Evolutionary conservation across 2,113 vertebrate species (phyloP).

Genomic region (Phyllostomus discolor): DNA sequence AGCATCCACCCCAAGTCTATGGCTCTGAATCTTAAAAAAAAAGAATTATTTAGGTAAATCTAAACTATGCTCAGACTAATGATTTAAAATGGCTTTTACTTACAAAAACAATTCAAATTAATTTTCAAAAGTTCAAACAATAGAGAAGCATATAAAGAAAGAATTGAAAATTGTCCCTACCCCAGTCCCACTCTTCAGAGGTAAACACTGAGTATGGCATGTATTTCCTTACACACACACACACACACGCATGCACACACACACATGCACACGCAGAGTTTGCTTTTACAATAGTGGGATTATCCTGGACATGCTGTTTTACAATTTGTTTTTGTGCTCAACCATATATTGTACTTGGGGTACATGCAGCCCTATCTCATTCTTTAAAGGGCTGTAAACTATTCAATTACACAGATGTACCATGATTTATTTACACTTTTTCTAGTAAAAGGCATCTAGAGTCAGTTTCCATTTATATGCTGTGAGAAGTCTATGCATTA

Average conservation of each 20-base stretch:
- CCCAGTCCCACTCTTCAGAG: neutral
- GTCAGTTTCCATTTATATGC: neutral
- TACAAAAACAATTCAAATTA: constrained; percentile 29
- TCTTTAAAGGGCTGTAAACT: neutral
- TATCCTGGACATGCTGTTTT: neutral
- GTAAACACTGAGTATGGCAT: neutral
- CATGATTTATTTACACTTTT: neutral
- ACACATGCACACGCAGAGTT: neutral
- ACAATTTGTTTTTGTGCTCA: neutral
- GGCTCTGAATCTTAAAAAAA: neutral
- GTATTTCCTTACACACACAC: neutral
- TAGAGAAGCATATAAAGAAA: neutral
- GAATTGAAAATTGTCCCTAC: neutral
- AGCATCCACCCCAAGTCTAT: neutral
- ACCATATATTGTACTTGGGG: neutral
- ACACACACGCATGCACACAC: neutral
- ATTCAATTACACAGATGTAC: neutral
- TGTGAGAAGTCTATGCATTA: neutral
- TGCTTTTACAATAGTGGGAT: neutral
- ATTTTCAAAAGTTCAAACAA: constrained; percentile 27
- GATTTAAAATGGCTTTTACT: neutral
- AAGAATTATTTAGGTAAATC: neutral
- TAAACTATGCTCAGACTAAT: neutral
- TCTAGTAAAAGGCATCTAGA: neutral
- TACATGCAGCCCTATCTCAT: neutral